Evolutionary conservation across 2,797 vertebrate species (phyloP), one percentile per base, ranked within the genome.

Genomic region (Cichlasoma orientale): DNA sequence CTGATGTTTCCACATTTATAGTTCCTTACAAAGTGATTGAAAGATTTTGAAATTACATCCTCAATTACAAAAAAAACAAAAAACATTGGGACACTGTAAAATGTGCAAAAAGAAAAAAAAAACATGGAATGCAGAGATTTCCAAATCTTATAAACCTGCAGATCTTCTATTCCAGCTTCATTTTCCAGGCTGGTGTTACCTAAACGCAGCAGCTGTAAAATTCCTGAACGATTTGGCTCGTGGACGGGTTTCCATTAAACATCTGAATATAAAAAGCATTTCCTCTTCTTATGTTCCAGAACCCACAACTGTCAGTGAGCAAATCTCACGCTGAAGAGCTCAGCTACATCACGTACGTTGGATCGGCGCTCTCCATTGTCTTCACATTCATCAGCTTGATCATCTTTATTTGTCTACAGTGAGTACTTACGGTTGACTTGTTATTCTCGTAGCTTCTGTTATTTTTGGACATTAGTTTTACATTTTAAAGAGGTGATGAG

Each of bases 321-420:
- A 4, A 70, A 52, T 16, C 2, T 1, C 55, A 90, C 14, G 74
- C 84, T 3, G 19, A 14, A n/a, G 56, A 16, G 18, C 92, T 96
- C 0, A 88, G 23, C 77, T 94, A 93, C 21, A 93, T 96, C 82
- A 91, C 90, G 72, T 94, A 93, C 41, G 10, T 88, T 3, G 95
- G 95, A 27, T 95, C 95, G 18, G 82, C 80, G 0, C 84, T 95
- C 18, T 95, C 95, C 0, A 63, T 91, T 29, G 1, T 94, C 78
- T 94, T 94, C 66, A 82, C 92, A 7, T 16, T 85, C 55, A 50
- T 92, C 55, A 89, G 88, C 77, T 74, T 96, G 25, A 79, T 95
- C 72, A 59, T 95, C 76, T 94, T 91, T 59, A 69, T 89, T 33
- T 82, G 56, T 52, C 68, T 91, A 27, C 92, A 91, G 95, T 95